These are phyloP conservation scores for Cryptomyrus ogoouensis DNA, from an alignment of 2,113 vertebrate genomes.

Conservation along the genomic window DNA sequence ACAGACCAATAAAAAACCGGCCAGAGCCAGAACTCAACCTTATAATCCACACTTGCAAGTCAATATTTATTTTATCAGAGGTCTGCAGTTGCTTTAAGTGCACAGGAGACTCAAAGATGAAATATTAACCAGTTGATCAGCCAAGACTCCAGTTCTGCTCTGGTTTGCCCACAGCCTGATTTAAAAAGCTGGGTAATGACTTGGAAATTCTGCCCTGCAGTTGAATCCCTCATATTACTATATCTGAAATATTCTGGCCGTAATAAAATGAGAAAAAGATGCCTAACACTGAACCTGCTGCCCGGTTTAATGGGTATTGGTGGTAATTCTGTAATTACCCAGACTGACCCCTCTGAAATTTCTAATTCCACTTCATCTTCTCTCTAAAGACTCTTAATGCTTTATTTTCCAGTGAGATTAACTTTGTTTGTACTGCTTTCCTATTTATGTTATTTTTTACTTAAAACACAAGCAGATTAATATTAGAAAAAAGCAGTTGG, in stretches of 20 bases:
- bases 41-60: slow-evolving; percentile 33
- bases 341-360: not conserved
- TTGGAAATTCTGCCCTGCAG: slow-evolving; percentile 29
- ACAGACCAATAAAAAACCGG: not conserved
- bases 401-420: not conserved
- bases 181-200: slow-evolving; percentile 36
- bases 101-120: slow-evolving; percentile 34
- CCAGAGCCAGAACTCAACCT: slow-evolving; percentile 26
- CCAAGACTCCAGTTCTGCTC: slow-evolving; percentile 29
- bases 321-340: slow-evolving; percentile 7
- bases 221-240: not conserved
- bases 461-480: not conserved
- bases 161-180: slow-evolving; percentile 36
- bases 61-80: slow-evolving; percentile 41
- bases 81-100: slow-evolving; percentile 30
- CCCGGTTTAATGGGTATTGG: not conserved
- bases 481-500: not conserved
- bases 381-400: not conserved
- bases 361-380: not conserved
- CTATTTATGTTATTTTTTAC: not conserved
- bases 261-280: not conserved
- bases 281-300: not conserved
- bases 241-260: not conserved
- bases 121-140: slow-evolving; percentile 39
- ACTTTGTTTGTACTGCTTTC: not conserved